Evolutionary conservation across 2,888 invertebrate species (phyloP), one percentile per base, ranked within the genome.

Genomic region (Ichneumon xanthorius): DNA sequence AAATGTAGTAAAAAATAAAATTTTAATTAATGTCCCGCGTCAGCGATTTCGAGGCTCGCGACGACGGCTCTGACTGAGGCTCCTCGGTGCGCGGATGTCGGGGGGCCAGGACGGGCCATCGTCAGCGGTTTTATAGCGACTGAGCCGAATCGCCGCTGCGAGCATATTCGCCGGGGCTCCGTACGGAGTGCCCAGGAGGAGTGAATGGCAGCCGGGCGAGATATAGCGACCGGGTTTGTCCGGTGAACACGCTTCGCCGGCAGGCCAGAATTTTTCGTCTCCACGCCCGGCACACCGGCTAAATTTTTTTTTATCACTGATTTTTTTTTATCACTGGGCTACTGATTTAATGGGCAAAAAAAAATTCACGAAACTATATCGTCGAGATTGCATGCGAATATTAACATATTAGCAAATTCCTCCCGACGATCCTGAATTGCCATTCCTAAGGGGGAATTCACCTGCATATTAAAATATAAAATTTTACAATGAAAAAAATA

Each of bases 101-200:
- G 53, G 68, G 77, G 65, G 33, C 80, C 71, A 76, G 81, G 86
- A 87, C 87, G 87, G 88, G 87, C 86, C 88, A 88, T 89, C 88
- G 88, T 88, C 87, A 88, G 87, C 88, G 90, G 90, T 90, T 89
- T 88, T 82, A 88, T 83, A 84, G 84, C 87, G 89, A 90, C 90
- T 91, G 90, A 90, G 82, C 88, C 86, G 87, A 88, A 90, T 88
- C 88, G 87, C 76, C 80, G 87, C 83, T 86, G 80, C 86, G 85
- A 86, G 87, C 73, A 80, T 84, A 80, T 86, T 86, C 79, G 83
- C 84, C 50, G 63, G 48, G 58, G 71, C 71, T 85, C 19, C 6
- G 33, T 40, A 30, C 40, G 26, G 68, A 33, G 68, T 37, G 70
- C n/a, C 50, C 48, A 73, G 50, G 70, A 70, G 82, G 80, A 88